Evolutionary conservation across 30 jellyfish, hydroid and myxozoan species (phyloP).

Genomic region (Haliclystus octoradiatus): DNA sequence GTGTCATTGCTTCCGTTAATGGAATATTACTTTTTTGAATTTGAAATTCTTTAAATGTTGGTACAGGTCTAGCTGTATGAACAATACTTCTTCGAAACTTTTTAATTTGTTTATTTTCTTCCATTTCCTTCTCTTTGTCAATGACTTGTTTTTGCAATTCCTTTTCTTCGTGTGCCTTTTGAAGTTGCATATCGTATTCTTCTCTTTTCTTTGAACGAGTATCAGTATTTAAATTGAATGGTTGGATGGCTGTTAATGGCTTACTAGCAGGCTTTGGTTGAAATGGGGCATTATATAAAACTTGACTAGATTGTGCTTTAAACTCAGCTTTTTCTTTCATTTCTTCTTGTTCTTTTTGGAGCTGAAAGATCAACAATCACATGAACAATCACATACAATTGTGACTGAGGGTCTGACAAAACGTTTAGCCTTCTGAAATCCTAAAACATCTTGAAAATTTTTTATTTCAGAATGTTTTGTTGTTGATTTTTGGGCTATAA

Average conservation of each 20-base stretch:
- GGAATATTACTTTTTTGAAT: conserved; percentile 54
- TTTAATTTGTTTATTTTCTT: conserved; percentile 46
- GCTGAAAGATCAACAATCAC: neutral
- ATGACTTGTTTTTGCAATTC: conserved; percentile 42
- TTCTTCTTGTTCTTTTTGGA: conserved; percentile 18
- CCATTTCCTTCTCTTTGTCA: conserved; percentile 50
- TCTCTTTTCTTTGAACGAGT: conserved; percentile 78
- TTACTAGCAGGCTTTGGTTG: conserved; percentile 43
- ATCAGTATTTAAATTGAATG: conserved; percentile 58
- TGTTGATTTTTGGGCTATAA: no score
- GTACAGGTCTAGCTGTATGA: conserved; percentile 68
- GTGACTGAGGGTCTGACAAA: no score
- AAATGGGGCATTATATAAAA: conserved; percentile 56
- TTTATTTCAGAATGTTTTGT: no score
- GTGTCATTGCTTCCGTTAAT: conserved; percentile 66
- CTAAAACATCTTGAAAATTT: no score
- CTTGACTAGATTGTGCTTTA: conserved; percentile 72
- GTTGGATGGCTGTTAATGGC: conserved; percentile 48
- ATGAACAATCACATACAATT: no score
- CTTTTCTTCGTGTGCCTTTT: no score
- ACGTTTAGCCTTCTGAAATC: no score
- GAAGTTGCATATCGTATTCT: conserved; percentile 51
- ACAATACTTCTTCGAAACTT: conserved; percentile 45
- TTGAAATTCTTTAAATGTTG: conserved; percentile 45
- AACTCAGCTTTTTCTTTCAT: conserved; percentile 44